Evolutionary conservation across 2,113 vertebrate species (phyloP), one percentile per base, ranked within the genome.

Genomic region (Hyla sarda): DNA sequence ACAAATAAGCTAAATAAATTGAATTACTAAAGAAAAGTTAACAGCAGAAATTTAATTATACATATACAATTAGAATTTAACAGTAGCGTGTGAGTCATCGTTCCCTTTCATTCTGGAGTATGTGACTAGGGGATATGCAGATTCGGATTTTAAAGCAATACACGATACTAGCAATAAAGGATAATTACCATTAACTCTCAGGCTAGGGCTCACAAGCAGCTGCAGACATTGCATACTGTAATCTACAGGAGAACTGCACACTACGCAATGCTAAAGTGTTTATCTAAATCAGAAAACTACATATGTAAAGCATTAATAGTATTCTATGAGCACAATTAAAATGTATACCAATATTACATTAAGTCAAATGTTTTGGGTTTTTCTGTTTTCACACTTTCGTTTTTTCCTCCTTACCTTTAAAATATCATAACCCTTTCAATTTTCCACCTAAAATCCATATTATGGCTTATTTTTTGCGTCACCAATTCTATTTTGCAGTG

Each of bases 61-160:
- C 73, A 76, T 34, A 87, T 34, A 83, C 84, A 47, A 89, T 74
- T 19, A 88, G 21, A 88, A 30, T 11, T 52, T 77, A 86, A 81
- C 75, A 81, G 84, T 58, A 73, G 84, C 56, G 76, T 41, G 84
- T 81, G 84, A 86, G 62, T 86, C 84, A 81, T 81, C 84, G 12
- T 23, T 85, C 84, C 17, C 84, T 80, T 86, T 81, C 32, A 81
- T 86, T 86, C 47, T 67, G 56, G 50, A 72, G 45, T 28, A 45
- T 56, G 76, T 80, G 50, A 69, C 73, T 71, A 28, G 50, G 50
- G 76, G 60, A 80, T 81, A 73, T 86, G 84, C 76, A 86, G 79
- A 80, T 80, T 58, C 65, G 62, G 74, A 76, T 84, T 84, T 58
- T 73, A 73, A 80, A 72, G 62, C 76, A 81, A 86, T 54, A 56